Conservation (phyloP, 1,140 invertebrate species). For the Ceratina calcarata region DNA sequence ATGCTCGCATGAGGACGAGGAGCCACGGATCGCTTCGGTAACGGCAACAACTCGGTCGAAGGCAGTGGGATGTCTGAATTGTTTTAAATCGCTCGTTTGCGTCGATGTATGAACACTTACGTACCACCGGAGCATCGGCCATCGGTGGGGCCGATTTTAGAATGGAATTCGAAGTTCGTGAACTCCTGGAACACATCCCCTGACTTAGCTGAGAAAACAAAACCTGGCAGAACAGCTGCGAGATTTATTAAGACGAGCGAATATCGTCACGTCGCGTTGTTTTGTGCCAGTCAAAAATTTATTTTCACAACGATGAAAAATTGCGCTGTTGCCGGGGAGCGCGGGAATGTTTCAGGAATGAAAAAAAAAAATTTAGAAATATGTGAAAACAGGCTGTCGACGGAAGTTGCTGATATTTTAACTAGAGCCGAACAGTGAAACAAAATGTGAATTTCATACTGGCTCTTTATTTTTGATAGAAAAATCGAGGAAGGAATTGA, state of each 20-base stretch:
- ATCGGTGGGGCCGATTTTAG: conserved; percentile 22
- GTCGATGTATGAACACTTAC: neutral
- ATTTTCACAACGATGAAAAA: conserved; percentile 38
- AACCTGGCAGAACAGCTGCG: conserved; percentile 13
- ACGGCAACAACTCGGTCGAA: too few relatives aligned
- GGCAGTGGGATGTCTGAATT: neutral
- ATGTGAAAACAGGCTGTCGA: neutral
- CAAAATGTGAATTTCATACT: too few relatives aligned
- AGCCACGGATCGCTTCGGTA: neutral
- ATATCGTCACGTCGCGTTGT: neutral
- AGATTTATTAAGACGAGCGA: conserved; percentile 31
- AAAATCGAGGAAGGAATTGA: too few relatives aligned
- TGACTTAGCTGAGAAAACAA: conserved; percentile 38
- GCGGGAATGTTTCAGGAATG: too few relatives aligned
- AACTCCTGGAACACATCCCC: neutral
- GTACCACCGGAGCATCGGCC: neutral
- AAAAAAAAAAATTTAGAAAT: too few relatives aligned
- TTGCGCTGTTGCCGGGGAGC: neutral
- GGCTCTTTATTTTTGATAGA: too few relatives aligned
- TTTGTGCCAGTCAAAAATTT: neutral
- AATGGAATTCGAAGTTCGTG: conserved; percentile 12
- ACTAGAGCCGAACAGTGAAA: too few relatives aligned
- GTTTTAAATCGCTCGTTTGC: conserved; percentile 11
- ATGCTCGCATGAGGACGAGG: conserved; percentile 4
- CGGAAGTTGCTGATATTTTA: neutral